Evolutionary conservation across 2,113 vertebrate genomes (phyloP), one percentile per base, ranked within the genome.

Genomic region (Cynocephalus volans): DNA sequence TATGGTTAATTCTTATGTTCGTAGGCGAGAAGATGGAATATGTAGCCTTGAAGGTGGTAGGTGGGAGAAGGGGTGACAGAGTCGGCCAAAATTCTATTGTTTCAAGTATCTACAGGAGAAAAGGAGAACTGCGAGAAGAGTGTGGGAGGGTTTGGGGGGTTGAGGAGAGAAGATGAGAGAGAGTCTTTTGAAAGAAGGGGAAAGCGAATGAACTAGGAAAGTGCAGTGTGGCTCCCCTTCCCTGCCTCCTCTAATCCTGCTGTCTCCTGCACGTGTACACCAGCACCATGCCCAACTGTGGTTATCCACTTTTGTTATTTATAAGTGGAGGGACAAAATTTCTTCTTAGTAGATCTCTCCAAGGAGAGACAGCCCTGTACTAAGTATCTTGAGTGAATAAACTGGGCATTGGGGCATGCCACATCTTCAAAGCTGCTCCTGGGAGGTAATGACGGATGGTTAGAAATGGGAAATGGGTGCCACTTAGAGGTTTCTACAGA

Each of bases 81-180:
- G 31, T 84, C 48, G 56, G 21, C 64, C 85, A 65, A 36, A 80
- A 1, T 75, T 67, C 10, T 67, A 9, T 58, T 85, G 36, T 80
- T 93, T 58, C 15, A 41, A 13, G 93, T 79, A 75, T 85, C 36
- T 93, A 26, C 31, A 33, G 15, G 33, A 50, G 64, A 33, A 83
- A 41, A 23, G 72, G 9, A 82, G 58, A 67, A 75, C 26, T 94
- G 19, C 81, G 36, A 82, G 54, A 75, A 82, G 50, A 91, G 83
- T 48, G 33, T 82, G 83, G 91, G n/a, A 75, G 45, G 52, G 18
- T 14, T 36, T 19, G 21, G 52, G 28, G 48, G 18, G 12, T 82
- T 88, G 76, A 92, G 76, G 45, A 64, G 21, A 76, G 10, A 70
- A 77, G 15, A 21, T 69, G 17, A 36, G 50, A 94, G 33, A 67